Evolutionary conservation across 2,113 vertebrate species (phyloP).

Genomic region (Trematomus loennbergii): DNA sequence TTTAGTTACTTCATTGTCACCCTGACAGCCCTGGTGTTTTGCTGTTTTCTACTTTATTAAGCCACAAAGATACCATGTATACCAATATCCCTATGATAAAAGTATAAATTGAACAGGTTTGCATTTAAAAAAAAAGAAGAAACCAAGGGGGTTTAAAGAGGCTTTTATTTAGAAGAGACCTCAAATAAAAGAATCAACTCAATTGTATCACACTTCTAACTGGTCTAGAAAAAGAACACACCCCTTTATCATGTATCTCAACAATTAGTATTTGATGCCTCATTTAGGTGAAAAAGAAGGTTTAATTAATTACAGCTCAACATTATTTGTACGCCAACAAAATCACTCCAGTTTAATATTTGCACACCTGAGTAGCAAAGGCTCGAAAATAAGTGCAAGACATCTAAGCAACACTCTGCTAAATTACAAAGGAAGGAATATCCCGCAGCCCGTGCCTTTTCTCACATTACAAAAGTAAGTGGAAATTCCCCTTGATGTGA

Average conservation of each 20-base stretch:
- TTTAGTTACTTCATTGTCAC: background rate
- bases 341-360: background rate
- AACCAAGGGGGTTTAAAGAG: background rate
- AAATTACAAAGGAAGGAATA: background rate
- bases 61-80: background rate
- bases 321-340: background rate
- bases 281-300: background rate
- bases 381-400: background rate
- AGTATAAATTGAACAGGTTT: background rate
- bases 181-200: background rate
- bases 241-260: background rate
- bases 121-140: background rate
- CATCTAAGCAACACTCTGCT: background rate
- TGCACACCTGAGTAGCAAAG: background rate
- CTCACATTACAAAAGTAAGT: background rate
- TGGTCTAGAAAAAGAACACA: background rate
- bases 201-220: background rate
- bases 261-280: background rate
- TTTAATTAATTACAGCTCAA: background rate
- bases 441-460: background rate
- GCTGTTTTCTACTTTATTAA: background rate
- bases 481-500: background rate
- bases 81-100: background rate
- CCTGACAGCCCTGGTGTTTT: no score
- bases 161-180: constrained; percentile 16